Conservation (phyloP, 2,113 vertebrate genomes). For the Xyliphius kryptos region DNA sequence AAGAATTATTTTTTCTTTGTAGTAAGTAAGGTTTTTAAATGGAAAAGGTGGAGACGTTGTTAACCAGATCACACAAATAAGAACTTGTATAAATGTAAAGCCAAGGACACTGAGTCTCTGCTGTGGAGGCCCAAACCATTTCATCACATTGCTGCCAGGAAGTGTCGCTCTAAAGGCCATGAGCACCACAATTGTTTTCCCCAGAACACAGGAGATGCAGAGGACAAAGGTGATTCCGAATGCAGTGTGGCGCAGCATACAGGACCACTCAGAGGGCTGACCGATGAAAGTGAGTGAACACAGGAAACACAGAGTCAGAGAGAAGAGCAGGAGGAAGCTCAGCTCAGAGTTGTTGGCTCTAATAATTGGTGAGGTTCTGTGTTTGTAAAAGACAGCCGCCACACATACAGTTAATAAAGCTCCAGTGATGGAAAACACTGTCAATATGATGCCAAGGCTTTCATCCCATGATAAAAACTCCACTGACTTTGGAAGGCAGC, state of each 20-base stretch:
- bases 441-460: conserved; percentile 40
- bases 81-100: conserved; percentile 53
- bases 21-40: conserved; percentile 40
- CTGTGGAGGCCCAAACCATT: conserved; percentile 60
- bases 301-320: conserved; percentile 34
- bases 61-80: conserved; percentile 59
- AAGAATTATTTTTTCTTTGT: conserved; percentile 53
- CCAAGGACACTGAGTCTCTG: conserved; percentile 53
- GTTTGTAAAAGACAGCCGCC: conserved; percentile 22
- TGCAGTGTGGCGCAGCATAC: conserved; percentile 25
- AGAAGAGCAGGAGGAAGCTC: conserved; percentile 30
- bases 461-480: conserved; percentile 42
- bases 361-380: too few relatives aligned
- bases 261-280: conserved; percentile 25
- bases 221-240: conserved; percentile 26
- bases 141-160: conserved; percentile 57
- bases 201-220: conserved; percentile 50
- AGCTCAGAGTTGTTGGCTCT: conserved; percentile 34
- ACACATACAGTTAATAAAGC: conserved; percentile 18
- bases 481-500: conserved; percentile 37
- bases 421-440: conserved; percentile 31
- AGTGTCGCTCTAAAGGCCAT: conserved; percentile 64
- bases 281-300: conserved; percentile 25
- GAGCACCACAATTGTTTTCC: conserved; percentile 64
- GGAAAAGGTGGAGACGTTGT: conserved; percentile 57